Evolutionary conservation across 1,140 invertebrate genomes (phyloP).

Genomic region (Zaprionus gabonicus): DNA sequence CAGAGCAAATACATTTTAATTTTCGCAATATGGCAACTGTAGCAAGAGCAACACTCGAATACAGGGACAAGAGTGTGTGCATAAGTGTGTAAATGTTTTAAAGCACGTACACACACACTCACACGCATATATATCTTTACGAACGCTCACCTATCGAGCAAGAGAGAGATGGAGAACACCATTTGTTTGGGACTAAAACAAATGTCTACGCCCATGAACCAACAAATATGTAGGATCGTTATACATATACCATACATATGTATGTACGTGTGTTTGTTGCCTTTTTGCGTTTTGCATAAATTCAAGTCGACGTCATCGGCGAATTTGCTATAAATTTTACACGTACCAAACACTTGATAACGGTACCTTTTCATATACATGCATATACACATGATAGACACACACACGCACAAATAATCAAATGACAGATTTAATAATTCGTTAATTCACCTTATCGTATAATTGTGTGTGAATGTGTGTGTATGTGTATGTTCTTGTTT

Average conservation of each 20-base stretch:
- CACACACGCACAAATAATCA: constrained; percentile 9
- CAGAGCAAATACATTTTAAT: constrained; percentile 71
- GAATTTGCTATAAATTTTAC: constrained; percentile 43
- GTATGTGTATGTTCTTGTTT: constrained; percentile 31
- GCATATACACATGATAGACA: background rate
- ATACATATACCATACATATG: constrained; percentile 21
- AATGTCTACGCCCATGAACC: constrained; percentile 48
- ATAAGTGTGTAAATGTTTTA: constrained; percentile 26
- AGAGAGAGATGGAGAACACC: background rate
- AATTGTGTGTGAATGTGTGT: background rate
- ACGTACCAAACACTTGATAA: constrained; percentile 57
- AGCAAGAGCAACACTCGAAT: constrained; percentile 13
- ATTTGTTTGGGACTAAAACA: constrained; percentile 32
- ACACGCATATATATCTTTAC: background rate
- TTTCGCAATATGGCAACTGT: constrained; percentile 71
- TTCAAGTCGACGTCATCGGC: constrained; percentile 33
- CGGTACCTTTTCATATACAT: constrained; percentile 13
- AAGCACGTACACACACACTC: constrained; percentile 46
- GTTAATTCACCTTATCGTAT: constrained; percentile 49
- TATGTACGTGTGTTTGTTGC: constrained; percentile 7
- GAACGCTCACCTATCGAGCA: constrained; percentile 4
- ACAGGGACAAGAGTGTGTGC: constrained; percentile 19
- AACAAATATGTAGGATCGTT: constrained; percentile 23
- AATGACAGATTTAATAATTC: constrained; percentile 25
- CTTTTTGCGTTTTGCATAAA: constrained; percentile 79